Conservation (phyloP, 2,888 invertebrate genomes). For the Oscheius myriophilus region DNA sequence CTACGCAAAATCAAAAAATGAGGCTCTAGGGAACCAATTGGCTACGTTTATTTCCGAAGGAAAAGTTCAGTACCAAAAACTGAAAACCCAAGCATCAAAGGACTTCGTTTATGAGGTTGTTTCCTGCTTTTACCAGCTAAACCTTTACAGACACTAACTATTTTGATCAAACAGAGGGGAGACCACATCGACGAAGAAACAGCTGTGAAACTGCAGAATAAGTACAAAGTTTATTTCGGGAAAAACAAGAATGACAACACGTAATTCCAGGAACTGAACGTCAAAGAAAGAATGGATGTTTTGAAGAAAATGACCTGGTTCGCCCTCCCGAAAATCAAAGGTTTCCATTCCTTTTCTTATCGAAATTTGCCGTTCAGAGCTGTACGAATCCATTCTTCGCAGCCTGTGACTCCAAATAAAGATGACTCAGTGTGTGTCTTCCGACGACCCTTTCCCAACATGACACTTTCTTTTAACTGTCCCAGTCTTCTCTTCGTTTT, state of each 20-base stretch:
- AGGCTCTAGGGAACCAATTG: background rate
- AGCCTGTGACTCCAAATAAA: no score
- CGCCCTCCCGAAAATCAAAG: background rate
- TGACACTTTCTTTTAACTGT: no score
- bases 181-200: constrained; percentile 1
- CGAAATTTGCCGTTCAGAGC: no score
- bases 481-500: no score
- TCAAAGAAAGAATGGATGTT: constrained; percentile 1
- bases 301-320: constrained; percentile 14
- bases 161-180: background rate
- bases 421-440: no score
- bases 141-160: background rate
- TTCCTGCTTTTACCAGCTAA: background rate
- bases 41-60: constrained; percentile 1
- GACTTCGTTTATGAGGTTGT: constrained; percentile 13
- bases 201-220: background rate
- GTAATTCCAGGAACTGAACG: constrained; percentile 1
- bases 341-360: no score
- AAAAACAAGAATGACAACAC: no score
- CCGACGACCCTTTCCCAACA: no score
- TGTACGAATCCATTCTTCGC: no score
- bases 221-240: background rate
- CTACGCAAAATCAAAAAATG: background rate
- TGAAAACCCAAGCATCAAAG: constrained; percentile 2
- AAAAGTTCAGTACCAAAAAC: background rate